phyloP scores from a whole-genome alignment of 2,888 invertebrate species.

The Machimus rusticus region DNA sequence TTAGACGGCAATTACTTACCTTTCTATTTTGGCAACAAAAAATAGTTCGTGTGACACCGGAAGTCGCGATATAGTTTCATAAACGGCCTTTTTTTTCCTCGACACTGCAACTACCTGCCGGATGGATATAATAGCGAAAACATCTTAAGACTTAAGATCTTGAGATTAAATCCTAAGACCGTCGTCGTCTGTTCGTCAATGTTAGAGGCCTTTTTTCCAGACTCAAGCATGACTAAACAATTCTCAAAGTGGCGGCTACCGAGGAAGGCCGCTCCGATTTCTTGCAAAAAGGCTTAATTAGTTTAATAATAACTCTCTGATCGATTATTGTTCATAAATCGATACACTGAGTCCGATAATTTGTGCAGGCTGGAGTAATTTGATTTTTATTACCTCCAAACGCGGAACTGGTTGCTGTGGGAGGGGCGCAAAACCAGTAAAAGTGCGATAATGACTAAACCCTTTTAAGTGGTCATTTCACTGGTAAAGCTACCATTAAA shows the following conservation, averaged over 20 bases:
- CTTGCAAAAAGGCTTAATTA: background rate
- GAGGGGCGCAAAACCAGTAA: background rate
- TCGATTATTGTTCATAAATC: background rate
- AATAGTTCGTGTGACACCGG: background rate
- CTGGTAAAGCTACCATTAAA: background rate
- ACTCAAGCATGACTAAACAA: background rate
- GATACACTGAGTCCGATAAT: background rate
- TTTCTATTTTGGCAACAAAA: conserved; percentile 4
- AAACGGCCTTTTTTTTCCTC: background rate
- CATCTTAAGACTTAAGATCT: background rate
- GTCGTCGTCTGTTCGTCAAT: background rate
- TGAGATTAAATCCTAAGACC: background rate
- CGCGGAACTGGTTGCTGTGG: background rate
- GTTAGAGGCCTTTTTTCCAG: background rate
- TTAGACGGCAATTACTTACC: background rate
- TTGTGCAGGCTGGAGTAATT: background rate
- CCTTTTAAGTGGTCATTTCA: background rate
- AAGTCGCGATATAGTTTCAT: background rate
- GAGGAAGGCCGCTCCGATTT: background rate
- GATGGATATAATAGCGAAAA: background rate
- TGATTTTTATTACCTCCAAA: background rate
- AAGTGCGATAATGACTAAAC: background rate
- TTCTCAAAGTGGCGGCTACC: background rate
- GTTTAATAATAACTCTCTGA: background rate
- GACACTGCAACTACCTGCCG: background rate